Percentiles rank a stretch among this genome's conserved stretches.
phyloP scores from a whole-genome alignment of 2,113 vertebrate species.

The Strix uralensis region DNA sequence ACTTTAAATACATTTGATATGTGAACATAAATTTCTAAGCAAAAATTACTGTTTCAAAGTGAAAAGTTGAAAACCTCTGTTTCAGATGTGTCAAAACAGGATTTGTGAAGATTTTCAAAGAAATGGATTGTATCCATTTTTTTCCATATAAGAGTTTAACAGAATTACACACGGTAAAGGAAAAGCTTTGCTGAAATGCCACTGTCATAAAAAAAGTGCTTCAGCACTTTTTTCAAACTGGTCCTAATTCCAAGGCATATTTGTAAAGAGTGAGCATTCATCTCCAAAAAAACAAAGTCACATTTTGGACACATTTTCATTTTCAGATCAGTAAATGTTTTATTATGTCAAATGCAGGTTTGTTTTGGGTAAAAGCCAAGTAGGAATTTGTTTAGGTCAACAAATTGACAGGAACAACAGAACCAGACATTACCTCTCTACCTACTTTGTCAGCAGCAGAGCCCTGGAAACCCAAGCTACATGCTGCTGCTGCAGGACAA shows the following conservation, averaged over 20 bases:
- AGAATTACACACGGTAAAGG: not conserved
- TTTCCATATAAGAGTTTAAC: not conserved
- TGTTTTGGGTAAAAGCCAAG: not conserved
- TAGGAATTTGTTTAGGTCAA: not conserved
- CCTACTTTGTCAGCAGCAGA: not conserved
- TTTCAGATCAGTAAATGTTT: not conserved
- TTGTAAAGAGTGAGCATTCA: not conserved
- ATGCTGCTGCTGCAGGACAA: not conserved
- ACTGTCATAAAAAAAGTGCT: not conserved
- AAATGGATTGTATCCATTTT: not conserved
- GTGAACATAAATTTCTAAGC: not conserved
- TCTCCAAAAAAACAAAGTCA: not conserved
- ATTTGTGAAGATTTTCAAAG: not conserved
- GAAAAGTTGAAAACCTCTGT: not conserved
- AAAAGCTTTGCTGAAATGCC: not conserved
- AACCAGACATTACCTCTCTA: not conserved
- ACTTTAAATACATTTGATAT: not conserved
- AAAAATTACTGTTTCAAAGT: not conserved
- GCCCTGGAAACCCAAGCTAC: not conserved
- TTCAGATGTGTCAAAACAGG: not conserved
- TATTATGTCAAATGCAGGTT: not conserved
- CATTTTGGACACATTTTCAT: not conserved
- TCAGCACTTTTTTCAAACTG: not conserved
- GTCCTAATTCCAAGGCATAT: not conserved
- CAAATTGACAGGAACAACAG: not conserved